Percentiles rank a stretch among this genome's conserved stretches.
Evolutionary conservation across 2,113 vertebrate genomes (phyloP).

Genomic region (Porphyrio hochstetteri): DNA sequence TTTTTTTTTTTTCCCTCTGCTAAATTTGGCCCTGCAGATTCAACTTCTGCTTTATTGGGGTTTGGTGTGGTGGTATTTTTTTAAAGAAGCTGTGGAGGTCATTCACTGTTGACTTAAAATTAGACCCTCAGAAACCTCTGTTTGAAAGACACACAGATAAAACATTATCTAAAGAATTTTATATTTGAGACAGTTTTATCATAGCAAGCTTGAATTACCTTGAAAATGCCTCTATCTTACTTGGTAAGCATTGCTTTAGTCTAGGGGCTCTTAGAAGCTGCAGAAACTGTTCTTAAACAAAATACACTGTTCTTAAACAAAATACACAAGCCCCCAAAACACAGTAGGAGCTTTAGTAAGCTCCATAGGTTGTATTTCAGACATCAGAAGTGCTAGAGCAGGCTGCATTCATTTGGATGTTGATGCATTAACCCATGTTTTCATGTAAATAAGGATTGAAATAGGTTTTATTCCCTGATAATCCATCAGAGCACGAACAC

Average conservation of each 20-base stretch:
- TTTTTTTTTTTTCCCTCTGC: slow-evolving; percentile 19
- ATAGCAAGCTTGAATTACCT: not conserved
- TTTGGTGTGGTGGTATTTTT: not conserved
- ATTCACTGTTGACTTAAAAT: slow-evolving; percentile 55
- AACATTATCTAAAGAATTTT: not conserved
- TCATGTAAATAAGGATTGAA: not conserved
- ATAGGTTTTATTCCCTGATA: not conserved
- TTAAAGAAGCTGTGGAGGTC: slow-evolving; percentile 44
- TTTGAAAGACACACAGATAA: slow-evolving; percentile 12
- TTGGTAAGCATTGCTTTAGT: not conserved
- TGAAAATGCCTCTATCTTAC: not conserved
- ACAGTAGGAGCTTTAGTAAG: not conserved
- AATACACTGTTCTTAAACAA: not conserved
- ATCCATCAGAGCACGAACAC: not conserved
- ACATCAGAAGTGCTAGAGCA: not conserved
- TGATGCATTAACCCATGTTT: not conserved
- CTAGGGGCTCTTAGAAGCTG: not conserved
- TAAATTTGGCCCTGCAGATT: slow-evolving; percentile 70
- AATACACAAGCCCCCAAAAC: not conserved
- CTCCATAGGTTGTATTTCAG: not conserved
- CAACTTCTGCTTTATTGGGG: slow-evolving; percentile 60
- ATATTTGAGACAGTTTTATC: not conserved
- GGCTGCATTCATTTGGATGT: not conserved
- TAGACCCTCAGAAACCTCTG: slow-evolving; percentile 47
- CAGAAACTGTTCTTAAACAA: not conserved